Evolutionary conservation across 2,888 invertebrate genomes (phyloP).

Genomic region (Drosophila barbarae): DNA sequence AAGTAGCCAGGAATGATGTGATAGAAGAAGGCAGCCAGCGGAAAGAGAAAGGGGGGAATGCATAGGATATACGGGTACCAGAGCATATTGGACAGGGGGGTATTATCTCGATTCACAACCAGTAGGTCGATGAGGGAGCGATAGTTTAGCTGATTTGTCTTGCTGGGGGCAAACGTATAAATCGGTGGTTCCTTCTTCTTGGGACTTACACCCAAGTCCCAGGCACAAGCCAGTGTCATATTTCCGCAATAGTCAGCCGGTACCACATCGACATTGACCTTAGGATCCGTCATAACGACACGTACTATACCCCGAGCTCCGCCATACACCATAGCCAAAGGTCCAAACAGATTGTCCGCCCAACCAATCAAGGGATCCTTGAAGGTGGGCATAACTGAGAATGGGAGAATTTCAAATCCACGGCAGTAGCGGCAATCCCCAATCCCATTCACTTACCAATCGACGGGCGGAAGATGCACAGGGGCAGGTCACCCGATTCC

Average conservation of each 20-base stretch:
- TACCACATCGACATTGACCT: constrained; percentile 76
- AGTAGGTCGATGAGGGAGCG: constrained; percentile 81
- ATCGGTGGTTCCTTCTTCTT: constrained; percentile 19
- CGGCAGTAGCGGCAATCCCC: not conserved
- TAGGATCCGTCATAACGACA: constrained; percentile 68
- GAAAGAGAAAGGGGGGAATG: constrained; percentile 75
- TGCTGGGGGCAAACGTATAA: constrained; percentile 92
- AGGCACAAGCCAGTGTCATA: constrained; percentile 78
- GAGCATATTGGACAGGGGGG: constrained; percentile 82
- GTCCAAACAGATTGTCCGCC: constrained; percentile 85
- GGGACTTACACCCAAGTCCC: constrained; percentile 69
- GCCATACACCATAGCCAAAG: constrained; percentile 80
- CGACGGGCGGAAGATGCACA: constrained; percentile 85
- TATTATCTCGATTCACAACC: not conserved
- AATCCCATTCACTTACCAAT: constrained; percentile 80
- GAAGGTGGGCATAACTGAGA: constrained; percentile 73
- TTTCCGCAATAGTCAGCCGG: constrained; percentile 80
- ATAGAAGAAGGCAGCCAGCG: constrained; percentile 81
- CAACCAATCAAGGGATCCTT: constrained; percentile 83
- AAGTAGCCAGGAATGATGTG: constrained; percentile 84
- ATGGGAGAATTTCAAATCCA: not conserved
- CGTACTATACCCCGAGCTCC: constrained; percentile 83
- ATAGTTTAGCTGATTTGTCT: constrained; percentile 90
- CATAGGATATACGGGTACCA: constrained; percentile 84
- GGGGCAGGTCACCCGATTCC: constrained; percentile 82